A percentile compares a stretch with the other conserved stretches of the same genome.
Conservation (phyloP, 2,888 invertebrate genomes). For the Drosophila melanosoma region DNA sequence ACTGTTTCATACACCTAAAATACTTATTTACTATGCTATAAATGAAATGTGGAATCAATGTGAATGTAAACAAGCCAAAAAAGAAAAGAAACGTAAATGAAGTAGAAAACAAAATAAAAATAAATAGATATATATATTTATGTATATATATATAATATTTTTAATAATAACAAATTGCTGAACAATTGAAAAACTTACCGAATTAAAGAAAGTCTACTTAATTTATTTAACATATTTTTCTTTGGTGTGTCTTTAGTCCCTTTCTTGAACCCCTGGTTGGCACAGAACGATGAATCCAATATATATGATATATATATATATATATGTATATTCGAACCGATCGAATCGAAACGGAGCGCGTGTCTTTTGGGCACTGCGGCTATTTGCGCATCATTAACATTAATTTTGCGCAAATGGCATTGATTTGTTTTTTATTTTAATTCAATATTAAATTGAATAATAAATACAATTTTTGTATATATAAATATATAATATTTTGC, state of each 20-base stretch:
- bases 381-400: constrained; percentile 62
- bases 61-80: constrained; percentile 79
- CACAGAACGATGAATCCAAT: neutral
- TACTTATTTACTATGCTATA: constrained; percentile 18
- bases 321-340: neutral
- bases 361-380: constrained; percentile 17
- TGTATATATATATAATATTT: constrained; percentile 9
- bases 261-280: too few species aligned
- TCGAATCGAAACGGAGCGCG: neutral
- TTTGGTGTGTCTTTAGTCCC: neutral
- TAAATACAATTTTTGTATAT: constrained; percentile 28
- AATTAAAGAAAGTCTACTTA: constrained; percentile 25
- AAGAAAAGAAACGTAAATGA: constrained; percentile 13
- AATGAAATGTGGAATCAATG: constrained; percentile 55
- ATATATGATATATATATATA: neutral
- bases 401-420: constrained; percentile 64
- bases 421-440: constrained; percentile 77
- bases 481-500: constrained; percentile 40
- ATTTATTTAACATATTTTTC: constrained; percentile 8
- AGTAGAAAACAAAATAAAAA: constrained; percentile 12
- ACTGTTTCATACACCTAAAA: constrained; percentile 58
- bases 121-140: neutral
- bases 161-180: constrained; percentile 16
- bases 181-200: constrained; percentile 10
- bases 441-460: constrained; percentile 48